Conservation (phyloP, 2,797 vertebrate species). For the Sarcophilus harrisii region DNA sequence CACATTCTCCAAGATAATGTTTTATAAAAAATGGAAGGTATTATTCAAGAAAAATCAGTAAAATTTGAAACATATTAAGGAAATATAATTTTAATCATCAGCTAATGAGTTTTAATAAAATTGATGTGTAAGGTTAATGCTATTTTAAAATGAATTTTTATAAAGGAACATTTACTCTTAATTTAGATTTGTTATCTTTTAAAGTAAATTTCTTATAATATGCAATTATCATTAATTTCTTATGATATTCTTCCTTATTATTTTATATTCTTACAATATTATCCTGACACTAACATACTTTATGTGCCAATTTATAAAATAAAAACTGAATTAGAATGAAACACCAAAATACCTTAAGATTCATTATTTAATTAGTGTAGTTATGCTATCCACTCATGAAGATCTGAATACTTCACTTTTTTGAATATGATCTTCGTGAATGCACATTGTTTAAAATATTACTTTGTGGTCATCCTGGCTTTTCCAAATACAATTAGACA, state of each 20-base stretch:
- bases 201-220: not conserved
- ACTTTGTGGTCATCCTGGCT: not conserved
- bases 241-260: not conserved
- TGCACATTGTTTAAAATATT: not conserved
- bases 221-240: not conserved
- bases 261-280: not conserved
- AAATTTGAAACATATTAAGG: not conserved
- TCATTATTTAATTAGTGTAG: not conserved
- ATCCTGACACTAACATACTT: not conserved
- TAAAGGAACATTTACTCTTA: not conserved
- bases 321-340: not conserved
- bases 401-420: not conserved
- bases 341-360: not conserved
- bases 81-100: not conserved
- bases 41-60: not conserved
- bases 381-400: not conserved
- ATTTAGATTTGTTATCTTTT: not conserved
- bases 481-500: not conserved
- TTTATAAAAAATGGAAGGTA: not conserved
- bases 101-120: not conserved
- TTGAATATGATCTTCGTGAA: not conserved
- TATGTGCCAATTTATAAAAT: not conserved
- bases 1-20: not conserved
- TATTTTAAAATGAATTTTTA: not conserved
- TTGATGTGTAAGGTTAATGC: not conserved